Evolutionary conservation across 2,113 vertebrate species (phyloP), one percentile per base, ranked within the genome.

Genomic region (Struthio camelus): DNA sequence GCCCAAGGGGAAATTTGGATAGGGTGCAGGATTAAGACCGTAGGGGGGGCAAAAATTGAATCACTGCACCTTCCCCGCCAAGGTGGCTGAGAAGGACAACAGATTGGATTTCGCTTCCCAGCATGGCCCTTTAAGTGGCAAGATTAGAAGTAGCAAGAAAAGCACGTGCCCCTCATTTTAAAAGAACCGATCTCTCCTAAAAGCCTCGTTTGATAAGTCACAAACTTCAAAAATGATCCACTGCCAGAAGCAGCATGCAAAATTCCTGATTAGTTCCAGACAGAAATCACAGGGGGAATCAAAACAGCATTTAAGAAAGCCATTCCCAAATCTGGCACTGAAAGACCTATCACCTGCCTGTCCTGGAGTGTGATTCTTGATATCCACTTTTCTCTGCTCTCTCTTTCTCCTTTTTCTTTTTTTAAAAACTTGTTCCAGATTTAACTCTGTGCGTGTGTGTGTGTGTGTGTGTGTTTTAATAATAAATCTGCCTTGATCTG

Each of bases 111-210:
- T 80, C 15, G 18, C 6, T 67, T 90, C 90, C 71, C 50, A 84
- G 1, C 34, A 58, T 54, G 23, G n/a, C 2, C 4, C 32, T 40
- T 54, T 12, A 71, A 73, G 27, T 46, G 32, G 56, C n/a, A 91
- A 95, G 42, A 71, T 8, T 66, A 62, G 54, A 91, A 80, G 53
- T 32, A 70, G 19, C 53, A 23, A 69, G 48, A 80, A 75, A 70
- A 80, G 7, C 5, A 4, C 66, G 71, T 0, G 0, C 58, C 10
- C 18, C 78, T 32, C 2, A 80, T 79, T 82, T 66, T 51, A 64
- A 78, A 67, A 86, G 48, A 72, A 90, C 51, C 17, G 42, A 76
- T 48, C 10, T 77, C 23, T 85, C 54, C 56, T 72, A 58, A 85
- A 87, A 80, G 72, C 59, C 38, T n/a, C 30, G 16, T 11, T 38